These are phyloP conservation scores for Micrasema longulum DNA, from an alignment of 1,140 invertebrate species.

Conservation along the genomic window DNA sequence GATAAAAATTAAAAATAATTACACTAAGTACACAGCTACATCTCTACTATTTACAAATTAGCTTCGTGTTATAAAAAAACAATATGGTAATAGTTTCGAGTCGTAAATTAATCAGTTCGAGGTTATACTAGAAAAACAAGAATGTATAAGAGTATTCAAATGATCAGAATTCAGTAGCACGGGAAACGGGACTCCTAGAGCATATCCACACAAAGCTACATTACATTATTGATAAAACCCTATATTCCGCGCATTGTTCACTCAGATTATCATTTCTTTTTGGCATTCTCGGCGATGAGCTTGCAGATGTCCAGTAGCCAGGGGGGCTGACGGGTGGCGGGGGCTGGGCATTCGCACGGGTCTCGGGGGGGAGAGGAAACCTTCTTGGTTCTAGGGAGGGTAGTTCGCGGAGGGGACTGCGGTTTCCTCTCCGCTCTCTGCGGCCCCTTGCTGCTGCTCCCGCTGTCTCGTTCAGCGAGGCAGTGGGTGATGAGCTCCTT, in stretches of 20 bases:
- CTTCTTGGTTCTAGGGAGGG: conserved; percentile 47
- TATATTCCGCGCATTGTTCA: conserved; percentile 17
- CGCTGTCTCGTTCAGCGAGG: conserved; percentile 43
- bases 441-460: conserved; percentile 8
- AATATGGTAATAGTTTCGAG: conserved; percentile 23
- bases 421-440: not conserved
- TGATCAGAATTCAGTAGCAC: too few species aligned
- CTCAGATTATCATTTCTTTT: conserved; percentile 52
- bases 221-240: conserved; percentile 26
- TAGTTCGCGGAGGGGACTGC: conserved; percentile 9
- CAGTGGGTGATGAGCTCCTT: conserved; percentile 52
- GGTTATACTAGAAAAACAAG: conserved; percentile 22
- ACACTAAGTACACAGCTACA: conserved; percentile 21
- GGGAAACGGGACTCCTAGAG: conserved; percentile 5
- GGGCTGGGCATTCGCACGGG: conserved; percentile 17
- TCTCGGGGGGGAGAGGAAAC: conserved; percentile 23
- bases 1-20: conserved; percentile 44
- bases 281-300: conserved; percentile 52
- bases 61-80: conserved; percentile 21
- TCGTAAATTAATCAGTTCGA: conserved; percentile 38
- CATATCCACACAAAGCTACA: conserved; percentile 27
- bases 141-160: not conserved
- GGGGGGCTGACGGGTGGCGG: conserved; percentile 42
- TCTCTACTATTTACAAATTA: conserved; percentile 35
- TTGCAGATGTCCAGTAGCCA: conserved; percentile 53